Conservation (phyloP, 2,113 vertebrate genomes). For the Colaptes auratus region DNA sequence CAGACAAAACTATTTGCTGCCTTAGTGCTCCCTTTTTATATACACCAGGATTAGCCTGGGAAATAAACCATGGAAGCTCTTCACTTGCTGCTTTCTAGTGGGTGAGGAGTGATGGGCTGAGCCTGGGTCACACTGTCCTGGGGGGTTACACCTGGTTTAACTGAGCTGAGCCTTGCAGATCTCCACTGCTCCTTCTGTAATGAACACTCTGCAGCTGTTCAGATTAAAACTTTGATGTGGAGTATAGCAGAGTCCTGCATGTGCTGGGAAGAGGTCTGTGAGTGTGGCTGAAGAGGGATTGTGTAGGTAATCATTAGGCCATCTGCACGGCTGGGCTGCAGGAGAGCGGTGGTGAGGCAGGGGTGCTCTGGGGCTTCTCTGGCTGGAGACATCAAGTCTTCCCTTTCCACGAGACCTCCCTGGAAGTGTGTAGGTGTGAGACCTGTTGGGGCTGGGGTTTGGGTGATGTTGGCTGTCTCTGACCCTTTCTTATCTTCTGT, state of each 20-base stretch:
- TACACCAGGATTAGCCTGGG: not conserved
- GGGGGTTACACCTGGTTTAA: not conserved
- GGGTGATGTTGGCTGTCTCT: not conserved
- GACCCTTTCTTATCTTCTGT: too few relatives aligned
- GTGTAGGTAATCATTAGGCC: not conserved
- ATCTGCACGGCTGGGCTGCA: not conserved
- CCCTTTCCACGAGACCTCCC: not conserved
- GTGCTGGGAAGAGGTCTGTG: not conserved
- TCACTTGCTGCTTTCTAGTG: not conserved
- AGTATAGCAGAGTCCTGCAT: not conserved
- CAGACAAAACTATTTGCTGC: not conserved
- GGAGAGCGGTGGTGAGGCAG: accelerated
- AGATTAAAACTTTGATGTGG: not conserved
- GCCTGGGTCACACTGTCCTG: not conserved
- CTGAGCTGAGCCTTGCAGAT: not conserved
- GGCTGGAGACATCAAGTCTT: not conserved
- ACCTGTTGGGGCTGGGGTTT: not conserved
- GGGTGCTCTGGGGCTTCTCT: not conserved
- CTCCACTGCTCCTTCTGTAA: not conserved
- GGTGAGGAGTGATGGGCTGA: not conserved
- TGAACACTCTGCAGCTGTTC: not conserved
- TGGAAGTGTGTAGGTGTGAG: not conserved
- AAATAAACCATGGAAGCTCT: not conserved
- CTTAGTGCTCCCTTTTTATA: not conserved
- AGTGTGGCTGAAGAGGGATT: not conserved